Evolutionary conservation across 2,888 invertebrate species (phyloP).

Genomic region (Synanthedon formicaeformis): DNA sequence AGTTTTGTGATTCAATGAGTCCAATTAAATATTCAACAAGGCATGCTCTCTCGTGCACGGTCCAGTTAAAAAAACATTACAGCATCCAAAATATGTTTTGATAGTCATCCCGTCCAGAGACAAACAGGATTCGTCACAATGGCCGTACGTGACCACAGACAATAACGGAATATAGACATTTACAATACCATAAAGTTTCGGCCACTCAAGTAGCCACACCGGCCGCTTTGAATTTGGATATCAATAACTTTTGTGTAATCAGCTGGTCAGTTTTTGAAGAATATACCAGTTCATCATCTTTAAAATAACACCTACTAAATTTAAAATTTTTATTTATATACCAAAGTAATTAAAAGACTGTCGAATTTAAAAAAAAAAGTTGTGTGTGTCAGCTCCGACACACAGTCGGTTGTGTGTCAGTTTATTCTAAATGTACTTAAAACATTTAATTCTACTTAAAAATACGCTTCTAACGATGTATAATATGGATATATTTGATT

Average conservation of each 20-base stretch:
- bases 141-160: slow-evolving; percentile 57
- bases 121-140: slow-evolving; percentile 28
- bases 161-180: slow-evolving; percentile 20
- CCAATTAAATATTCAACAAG: slow-evolving; percentile 44
- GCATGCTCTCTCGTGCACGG: slow-evolving; percentile 34
- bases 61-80: slow-evolving; percentile 63
- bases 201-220: slow-evolving; percentile 13
- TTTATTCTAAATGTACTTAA: no score
- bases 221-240: slow-evolving; percentile 22
- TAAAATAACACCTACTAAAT: background rate
- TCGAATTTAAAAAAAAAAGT: no score
- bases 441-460: no score
- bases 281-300: background rate
- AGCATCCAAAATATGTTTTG: slow-evolving; percentile 48
- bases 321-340: no score
- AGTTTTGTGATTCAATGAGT: slow-evolving; percentile 7
- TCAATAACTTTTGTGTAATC: slow-evolving; percentile 27
- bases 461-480: no score
- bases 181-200: slow-evolving; percentile 7
- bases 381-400: no score
- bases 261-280: slow-evolving; percentile 21
- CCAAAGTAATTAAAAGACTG: no score
- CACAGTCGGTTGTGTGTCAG: no score
- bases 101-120: slow-evolving; percentile 30
- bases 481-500: no score